These are phyloP conservation scores for Rhagonycha fulva DNA, from an alignment of 2,888 invertebrate genomes.

Conservation along the genomic window DNA sequence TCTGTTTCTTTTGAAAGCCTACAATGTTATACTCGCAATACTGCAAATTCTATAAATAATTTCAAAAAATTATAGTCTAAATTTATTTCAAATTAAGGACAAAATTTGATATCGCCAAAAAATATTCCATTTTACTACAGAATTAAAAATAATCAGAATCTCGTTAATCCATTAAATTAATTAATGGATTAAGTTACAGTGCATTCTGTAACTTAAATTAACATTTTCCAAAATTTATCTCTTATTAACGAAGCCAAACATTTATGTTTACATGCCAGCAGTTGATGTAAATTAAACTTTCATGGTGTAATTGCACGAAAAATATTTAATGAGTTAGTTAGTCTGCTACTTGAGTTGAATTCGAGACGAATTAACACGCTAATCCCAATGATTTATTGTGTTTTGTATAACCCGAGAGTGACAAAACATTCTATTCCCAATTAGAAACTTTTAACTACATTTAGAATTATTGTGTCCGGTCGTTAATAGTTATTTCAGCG, in stretches of 20 bases:
- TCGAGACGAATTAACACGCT: background rate
- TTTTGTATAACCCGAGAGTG: conserved; percentile 32
- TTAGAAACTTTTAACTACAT: conserved; percentile 42
- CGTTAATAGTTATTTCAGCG: conserved; percentile 34
- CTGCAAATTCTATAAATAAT: too few species aligned
- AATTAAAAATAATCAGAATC: too few species aligned
- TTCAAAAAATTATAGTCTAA: too few species aligned
- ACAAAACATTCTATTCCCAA: conserved; percentile 45
- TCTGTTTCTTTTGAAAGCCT: too few species aligned
- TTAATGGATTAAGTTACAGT: too few species aligned
- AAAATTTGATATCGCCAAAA: too few species aligned
- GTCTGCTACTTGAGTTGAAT: background rate
- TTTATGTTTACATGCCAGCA: background rate
- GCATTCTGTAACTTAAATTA: too few species aligned
- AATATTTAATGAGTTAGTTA: background rate
- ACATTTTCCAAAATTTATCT: too few species aligned
- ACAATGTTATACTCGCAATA: too few species aligned
- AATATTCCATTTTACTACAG: too few species aligned
- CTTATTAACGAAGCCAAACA: background rate
- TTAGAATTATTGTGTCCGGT: conserved; percentile 44
- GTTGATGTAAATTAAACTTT: background rate
- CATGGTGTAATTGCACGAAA: background rate
- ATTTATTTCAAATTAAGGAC: too few species aligned
- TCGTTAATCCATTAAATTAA: too few species aligned
- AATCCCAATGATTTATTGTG: background rate